Base-by-base conservation (phyloP, 2,888 invertebrate species). In the Dryobota labecula region DNA sequence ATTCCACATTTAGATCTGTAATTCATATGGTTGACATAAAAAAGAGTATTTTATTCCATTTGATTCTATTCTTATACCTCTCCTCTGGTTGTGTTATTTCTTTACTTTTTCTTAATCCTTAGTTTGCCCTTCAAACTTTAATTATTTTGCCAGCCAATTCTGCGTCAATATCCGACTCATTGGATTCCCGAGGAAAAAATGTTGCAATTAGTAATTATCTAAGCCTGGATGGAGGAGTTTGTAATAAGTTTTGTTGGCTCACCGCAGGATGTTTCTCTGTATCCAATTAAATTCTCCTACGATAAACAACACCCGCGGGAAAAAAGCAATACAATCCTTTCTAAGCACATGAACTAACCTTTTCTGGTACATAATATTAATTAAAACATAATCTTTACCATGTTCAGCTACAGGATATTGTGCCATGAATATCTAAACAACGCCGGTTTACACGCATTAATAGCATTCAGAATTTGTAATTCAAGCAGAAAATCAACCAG, bases 251-350 rank as follows among this genome's bases (percentile, higher is more conserved):
- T 47, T 47, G 33, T 54, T 24, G 33, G 24, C 13, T n/a, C 36
- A 20, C 24, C 36, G 36, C 49, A 62, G 43, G 11, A 49, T 45
- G 27, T 45, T 51, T n/a, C 27, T 41, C 43, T 56, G 13, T 6
- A 38, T 45, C 36, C 43, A 61, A 56, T 61, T 61, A 70, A 54
- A n/a, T 61, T 24, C 54, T n/a, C 27, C 13, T 3, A 45, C 61
- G 11, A 36, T 54, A 30, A 49, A 68, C 75, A 75, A 45, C 18
- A n/a, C 75, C 67, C 74, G 11, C 30, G 68, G 56, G 73, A 24
- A 61, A 75, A 61, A 56, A 13, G 33, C 9, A 33, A 62, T 65
- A n/a, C 15, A 54, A 61, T 73, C 64, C 58, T 45, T 64, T 45
- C 20, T 0, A 27, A 45, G 45, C n/a, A 45, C 5, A n/a, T 18